Conservation (phyloP, 2,113 vertebrate genomes). For the Xenopus borealis region DNA sequence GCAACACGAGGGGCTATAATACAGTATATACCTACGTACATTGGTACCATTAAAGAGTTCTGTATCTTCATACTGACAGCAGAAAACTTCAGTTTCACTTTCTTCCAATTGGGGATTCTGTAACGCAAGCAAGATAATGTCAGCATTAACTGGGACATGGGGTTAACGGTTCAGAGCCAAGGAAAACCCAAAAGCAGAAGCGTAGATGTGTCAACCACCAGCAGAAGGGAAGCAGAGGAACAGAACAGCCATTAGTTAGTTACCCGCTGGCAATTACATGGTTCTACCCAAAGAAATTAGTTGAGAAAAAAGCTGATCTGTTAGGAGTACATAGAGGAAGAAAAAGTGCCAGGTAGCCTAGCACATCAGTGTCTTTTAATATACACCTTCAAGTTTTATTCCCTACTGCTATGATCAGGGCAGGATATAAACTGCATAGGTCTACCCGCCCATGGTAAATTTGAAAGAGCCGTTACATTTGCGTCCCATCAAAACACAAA, state of each 20-base stretch:
- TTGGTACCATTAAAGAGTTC: conserved; percentile 58
- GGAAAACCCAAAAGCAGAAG: conserved; percentile 47
- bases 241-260: background rate
- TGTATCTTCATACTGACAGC: conserved; percentile 59
- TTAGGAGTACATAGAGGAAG: too few relatives aligned
- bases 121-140: conserved; percentile 56
- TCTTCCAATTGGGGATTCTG: conserved; percentile 60
- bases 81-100: conserved; percentile 56
- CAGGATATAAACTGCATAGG: too few relatives aligned
- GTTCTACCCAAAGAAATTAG: too few relatives aligned
- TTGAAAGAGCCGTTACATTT: too few relatives aligned
- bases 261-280: background rate
- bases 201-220: conserved; percentile 43
- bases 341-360: too few relatives aligned
- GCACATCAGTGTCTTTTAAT: too few relatives aligned
- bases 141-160: conserved; percentile 33
- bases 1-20: background rate
- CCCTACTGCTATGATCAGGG: too few relatives aligned
- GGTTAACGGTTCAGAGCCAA: background rate
- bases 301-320: too few relatives aligned
- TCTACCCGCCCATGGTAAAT: too few relatives aligned
- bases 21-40: conserved; percentile 55
- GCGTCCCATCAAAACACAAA: too few relatives aligned
- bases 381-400: too few relatives aligned
- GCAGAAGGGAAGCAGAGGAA: conserved; percentile 33